Evolutionary conservation across 2,113 vertebrate genomes (phyloP).

Genomic region (Oreotragus oreotragus): DNA sequence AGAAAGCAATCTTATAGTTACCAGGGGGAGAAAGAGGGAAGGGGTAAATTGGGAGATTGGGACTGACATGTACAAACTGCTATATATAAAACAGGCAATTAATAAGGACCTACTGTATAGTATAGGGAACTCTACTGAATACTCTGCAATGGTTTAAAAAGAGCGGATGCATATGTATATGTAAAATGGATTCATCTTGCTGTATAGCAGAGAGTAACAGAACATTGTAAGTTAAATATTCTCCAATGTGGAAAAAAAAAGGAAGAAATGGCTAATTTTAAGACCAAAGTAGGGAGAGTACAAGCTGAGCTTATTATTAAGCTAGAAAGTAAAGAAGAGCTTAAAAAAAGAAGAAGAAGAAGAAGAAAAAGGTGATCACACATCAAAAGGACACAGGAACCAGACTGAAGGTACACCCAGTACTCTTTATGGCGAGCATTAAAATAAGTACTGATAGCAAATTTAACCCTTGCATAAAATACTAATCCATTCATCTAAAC

Average conservation of each 20-base stretch:
- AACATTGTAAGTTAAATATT: background rate
- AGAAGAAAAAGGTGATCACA: background rate
- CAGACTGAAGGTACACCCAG: background rate
- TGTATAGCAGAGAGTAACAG: background rate
- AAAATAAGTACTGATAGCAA: background rate
- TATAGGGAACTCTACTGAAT: background rate
- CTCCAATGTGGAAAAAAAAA: background rate
- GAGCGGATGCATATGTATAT: background rate
- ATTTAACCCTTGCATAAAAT: background rate
- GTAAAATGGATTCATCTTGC: background rate
- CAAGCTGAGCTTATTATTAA: background rate
- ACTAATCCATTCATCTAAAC: background rate
- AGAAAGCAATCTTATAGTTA: background rate
- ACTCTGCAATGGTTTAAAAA: background rate
- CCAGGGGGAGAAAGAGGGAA: background rate
- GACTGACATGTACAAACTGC: background rate
- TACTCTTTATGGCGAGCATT: fast-evolving
- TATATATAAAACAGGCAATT: background rate
- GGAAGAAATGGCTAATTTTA: background rate
- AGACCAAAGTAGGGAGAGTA: background rate
- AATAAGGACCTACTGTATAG: background rate
- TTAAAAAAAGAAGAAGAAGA: background rate
- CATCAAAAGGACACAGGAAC: background rate
- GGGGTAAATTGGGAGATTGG: background rate
- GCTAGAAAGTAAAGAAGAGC: too few relatives aligned